Percentiles rank a stretch among this genome's conserved stretches.
Conservation (phyloP, 2,888 invertebrate genomes). For the Luffia ferchaultella region DNA sequence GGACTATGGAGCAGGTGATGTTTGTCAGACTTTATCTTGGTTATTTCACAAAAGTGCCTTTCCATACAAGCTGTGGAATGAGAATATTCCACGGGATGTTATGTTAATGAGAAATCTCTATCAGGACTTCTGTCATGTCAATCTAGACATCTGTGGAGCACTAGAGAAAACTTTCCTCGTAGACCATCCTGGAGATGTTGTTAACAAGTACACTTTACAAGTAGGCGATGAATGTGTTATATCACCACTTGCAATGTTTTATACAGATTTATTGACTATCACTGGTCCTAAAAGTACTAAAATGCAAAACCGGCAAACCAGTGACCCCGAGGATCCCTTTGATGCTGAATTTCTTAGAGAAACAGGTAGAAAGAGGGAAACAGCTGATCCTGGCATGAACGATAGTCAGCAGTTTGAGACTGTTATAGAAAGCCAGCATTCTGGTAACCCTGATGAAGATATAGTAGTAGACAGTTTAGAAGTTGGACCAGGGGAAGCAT, state of each 20-base stretch:
- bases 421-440: conserved; percentile 53
- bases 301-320: conserved; percentile 74
- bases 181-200: conserved; percentile 73
- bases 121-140: conserved; percentile 90
- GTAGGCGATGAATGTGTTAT: conserved; percentile 93
- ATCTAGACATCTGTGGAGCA: conserved; percentile 88
- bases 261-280: conserved; percentile 86
- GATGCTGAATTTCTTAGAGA: conserved; percentile 92
- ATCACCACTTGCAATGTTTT: conserved; percentile 88
- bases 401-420: conserved; percentile 57
- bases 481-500: conserved; percentile 68
- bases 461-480: conserved; percentile 74
- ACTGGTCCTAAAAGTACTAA: conserved; percentile 80
- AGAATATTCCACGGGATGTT: conserved; percentile 78
- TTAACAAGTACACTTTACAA: conserved; percentile 78
- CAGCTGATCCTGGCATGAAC: conserved; percentile 43
- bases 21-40: conserved; percentile 89
- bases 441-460: conserved; percentile 71
- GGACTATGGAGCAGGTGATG: conserved; percentile 92
- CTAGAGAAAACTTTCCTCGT: conserved; percentile 83
- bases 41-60: conserved; percentile 89
- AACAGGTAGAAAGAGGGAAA: conserved; percentile 72
- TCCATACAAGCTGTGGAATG: conserved; percentile 84
- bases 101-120: conserved; percentile 84
- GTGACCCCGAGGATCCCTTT: conserved; percentile 92